Evolutionary conservation across 2,888 invertebrate genomes (phyloP).

Genomic region (Agapostemon virescens): DNA sequence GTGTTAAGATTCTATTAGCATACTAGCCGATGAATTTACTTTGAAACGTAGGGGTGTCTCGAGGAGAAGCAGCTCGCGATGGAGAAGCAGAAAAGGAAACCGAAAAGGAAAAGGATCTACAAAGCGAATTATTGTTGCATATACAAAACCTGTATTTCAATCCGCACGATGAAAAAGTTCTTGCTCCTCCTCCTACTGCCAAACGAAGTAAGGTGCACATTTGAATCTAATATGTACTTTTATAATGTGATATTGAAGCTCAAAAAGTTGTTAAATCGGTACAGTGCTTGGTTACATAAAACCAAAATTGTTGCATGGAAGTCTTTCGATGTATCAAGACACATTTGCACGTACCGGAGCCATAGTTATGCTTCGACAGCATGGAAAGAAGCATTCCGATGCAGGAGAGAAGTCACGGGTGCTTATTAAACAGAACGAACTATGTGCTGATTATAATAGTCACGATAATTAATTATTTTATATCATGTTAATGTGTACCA

Average conservation of each 20-base stretch:
- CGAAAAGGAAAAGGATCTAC: constrained; percentile 54
- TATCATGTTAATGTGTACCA: too few relatives aligned
- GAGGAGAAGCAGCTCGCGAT: background rate
- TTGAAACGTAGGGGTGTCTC: background rate
- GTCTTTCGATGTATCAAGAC: constrained; percentile 71
- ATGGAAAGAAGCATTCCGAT: background rate
- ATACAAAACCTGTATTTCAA: constrained; percentile 66
- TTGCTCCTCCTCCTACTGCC: constrained; percentile 66
- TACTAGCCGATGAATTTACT: too few relatives aligned
- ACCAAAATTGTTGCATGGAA: constrained; percentile 61
- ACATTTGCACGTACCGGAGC: constrained; percentile 70
- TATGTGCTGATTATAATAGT: constrained; percentile 1
- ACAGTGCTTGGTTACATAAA: constrained; percentile 71
- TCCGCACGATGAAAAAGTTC: constrained; percentile 62
- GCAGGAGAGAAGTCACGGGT: background rate
- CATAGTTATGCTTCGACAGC: constrained; percentile 63
- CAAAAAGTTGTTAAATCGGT: constrained; percentile 1
- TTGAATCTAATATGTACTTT: background rate
- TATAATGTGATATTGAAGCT: background rate
- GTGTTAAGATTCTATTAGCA: too few relatives aligned
- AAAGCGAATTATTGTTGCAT: constrained; percentile 67
- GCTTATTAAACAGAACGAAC: background rate
- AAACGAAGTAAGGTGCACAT: constrained; percentile 66
- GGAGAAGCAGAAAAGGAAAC: constrained; percentile 16
- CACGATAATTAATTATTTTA: background rate